Base-by-base conservation (phyloP, 1,140 invertebrate genomes). In the Heliothis subflexa region DNA sequence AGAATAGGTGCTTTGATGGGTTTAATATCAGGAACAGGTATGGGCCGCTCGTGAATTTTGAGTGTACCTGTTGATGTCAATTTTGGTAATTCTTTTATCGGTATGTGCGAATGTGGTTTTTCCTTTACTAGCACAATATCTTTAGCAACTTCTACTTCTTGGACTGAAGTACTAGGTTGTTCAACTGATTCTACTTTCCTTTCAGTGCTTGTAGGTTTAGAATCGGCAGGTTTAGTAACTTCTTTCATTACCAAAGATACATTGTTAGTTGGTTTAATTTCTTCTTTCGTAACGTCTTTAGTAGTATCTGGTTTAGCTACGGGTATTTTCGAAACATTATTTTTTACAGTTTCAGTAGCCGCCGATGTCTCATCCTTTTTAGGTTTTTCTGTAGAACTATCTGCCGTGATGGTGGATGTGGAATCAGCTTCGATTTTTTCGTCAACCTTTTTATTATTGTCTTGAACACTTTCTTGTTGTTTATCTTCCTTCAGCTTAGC, bases 271-370 rank as follows among this genome's bases (percentile, higher is more conserved):
- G 33, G 33, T 61, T 61, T 28, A 33, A 14, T 61, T 28, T 18
- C 16, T 54, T 18, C 12, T 14, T 14, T 52, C 13, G 12, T 52
- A 4, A 13, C 18, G 49, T 45, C 16, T 52, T 50, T 40, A 40
- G 33, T 61, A n/a, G n/a, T 45, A 21, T 72, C 33, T 21, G 45
- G 3, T 18, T 40, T 33, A 14, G 52, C 47, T 11, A 55, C 14
- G 5, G 66, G 66, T 52, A 70, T 70, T 70, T 55, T 71, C 0
- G 68, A 71, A 3, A 55, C 47, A 28, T 40, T 70, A 52, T 25
- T 50, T 28, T 70, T 70, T 1, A 50, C 21, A 3, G 21, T 52
- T 9, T 70, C 62, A 10, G 3, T 25, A 7, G 18, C 14, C 3
- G 13, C 3, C 5, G 12, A 0, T n/a, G 12, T n/a, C 12, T 61